Base-by-base conservation (phyloP, 2,888 invertebrate genomes). In the Callyntrura guangdongensis region DNA sequence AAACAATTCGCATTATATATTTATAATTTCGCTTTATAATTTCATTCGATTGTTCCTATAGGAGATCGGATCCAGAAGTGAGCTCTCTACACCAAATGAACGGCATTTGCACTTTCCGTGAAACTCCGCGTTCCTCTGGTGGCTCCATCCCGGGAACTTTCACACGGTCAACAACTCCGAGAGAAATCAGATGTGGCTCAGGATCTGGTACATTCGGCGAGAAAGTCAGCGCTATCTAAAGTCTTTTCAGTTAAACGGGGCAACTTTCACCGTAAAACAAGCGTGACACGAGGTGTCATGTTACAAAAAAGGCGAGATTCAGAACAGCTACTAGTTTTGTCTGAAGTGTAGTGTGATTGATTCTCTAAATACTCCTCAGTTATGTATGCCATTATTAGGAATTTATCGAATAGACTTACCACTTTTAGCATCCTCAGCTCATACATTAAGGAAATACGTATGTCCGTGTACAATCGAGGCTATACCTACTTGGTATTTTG, bases 131-230 rank as follows among this genome's bases (percentile, higher is more conserved):
- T 14, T 93, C 94, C 20, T 92, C 93, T 49, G 95, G 94, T 94
- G 95, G 94, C 95, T 95, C 90, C 95, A 95, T 94, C 95, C 95
- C 91, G 25, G 93, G 92, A 64, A 91, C 86, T 64, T 92, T 92
- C 49, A 93, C 92, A 22, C 91, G 93, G 79, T 92, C 93, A 49
- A 92, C 93, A 36, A 93, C 93, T 88, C 93, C 93, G 25, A 86
- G 93, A 27, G 94, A 94, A 91, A 94, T 94, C 77, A 92, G 94
- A 89, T 94, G 94, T 87, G 94, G 94, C 82, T 93, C 93, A 8
- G 92, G 92, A 61, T 92, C 94, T 9, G 93, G 93, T 36, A 93
- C 91, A 69, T 93, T 93, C 86, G 94, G 94, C 36, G 94, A 94
- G 90, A 94, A 94, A 94, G 94, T 94, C 88, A 94, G 94, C 91